These are phyloP conservation scores for Chirona hameri DNA, from an alignment of 2,888 invertebrate genomes.

Conservation along the genomic window DNA sequence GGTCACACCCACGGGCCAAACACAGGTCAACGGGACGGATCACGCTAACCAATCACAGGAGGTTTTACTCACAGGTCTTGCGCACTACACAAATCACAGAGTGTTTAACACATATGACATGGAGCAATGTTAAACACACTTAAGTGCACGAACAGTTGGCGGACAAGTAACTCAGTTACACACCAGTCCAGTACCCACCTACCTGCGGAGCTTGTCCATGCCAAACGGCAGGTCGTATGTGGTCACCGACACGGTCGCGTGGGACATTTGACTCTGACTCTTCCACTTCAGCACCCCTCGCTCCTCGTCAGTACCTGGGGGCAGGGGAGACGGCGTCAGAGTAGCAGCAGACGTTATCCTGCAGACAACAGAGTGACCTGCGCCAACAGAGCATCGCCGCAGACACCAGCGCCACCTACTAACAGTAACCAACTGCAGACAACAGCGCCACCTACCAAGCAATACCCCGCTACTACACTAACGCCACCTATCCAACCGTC, in stretches of 20 bases:
- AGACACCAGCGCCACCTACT: no score
- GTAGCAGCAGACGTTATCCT: no score
- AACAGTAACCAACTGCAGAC: no score
- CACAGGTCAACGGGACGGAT: neutral
- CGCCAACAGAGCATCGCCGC: no score
- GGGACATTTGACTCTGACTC: constrained; percentile 55
- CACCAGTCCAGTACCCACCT: neutral
- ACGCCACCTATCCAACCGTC: no score
- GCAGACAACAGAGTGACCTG: no score
- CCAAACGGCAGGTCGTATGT: constrained; percentile 39
- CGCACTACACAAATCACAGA: neutral
- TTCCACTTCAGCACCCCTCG: constrained; percentile 72
- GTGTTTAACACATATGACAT: neutral
- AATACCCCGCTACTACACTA: no score
- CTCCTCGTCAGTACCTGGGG: constrained; percentile 65
- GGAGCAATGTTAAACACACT: neutral
- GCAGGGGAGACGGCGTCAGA: neutral
- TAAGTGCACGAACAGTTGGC: no score
- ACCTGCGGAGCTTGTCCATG: constrained; percentile 35
- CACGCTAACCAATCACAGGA: neutral
- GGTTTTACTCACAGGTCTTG: neutral
- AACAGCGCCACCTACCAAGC: no score
- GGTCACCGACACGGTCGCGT: constrained; percentile 43
- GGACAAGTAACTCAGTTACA: no score
- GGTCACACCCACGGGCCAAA: neutral